Percentiles rank a stretch among this genome's conserved stretches.
These are phyloP conservation scores for Musca domestica DNA, from an alignment of 1,140 invertebrate genomes.

Conservation along the genomic window DNA sequence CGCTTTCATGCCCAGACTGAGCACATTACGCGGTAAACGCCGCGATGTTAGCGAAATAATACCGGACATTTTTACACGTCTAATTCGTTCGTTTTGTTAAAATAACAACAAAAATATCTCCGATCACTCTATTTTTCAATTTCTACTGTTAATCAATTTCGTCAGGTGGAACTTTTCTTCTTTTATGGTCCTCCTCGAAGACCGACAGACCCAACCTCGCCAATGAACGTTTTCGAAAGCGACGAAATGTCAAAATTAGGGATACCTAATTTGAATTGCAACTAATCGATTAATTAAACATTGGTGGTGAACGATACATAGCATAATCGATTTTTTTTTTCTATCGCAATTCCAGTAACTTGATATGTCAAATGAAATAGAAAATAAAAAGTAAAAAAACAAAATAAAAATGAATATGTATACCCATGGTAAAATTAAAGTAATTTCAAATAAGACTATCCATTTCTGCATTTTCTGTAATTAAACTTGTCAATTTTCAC, in stretches of 20 bases:
- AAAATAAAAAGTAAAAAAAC: too few species aligned
- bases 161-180: constrained; percentile 4
- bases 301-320: too few species aligned
- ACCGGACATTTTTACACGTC: constrained; percentile 38
- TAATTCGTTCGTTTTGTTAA: constrained; percentile 12
- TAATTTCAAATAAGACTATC: too few species aligned
- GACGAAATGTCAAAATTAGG: not conserved
- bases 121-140: not conserved
- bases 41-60: constrained; percentile 46
- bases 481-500: too few species aligned
- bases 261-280: too few species aligned
- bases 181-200: not conserved
- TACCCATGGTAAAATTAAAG: too few species aligned
- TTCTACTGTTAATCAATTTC: not conserved
- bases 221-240: constrained; percentile 15
- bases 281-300: too few species aligned
- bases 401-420: too few species aligned
- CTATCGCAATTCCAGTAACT: too few species aligned
- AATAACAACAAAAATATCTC: not conserved
- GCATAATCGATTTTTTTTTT: too few species aligned
- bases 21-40: constrained; percentile 41
- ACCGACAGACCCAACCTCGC: constrained; percentile 9
- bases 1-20: constrained; percentile 37
- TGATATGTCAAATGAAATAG: too few species aligned
- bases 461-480: too few species aligned